These are phyloP conservation scores for Ochropleura plecta DNA, from an alignment of 2,888 invertebrate species.

Conservation along the genomic window DNA sequence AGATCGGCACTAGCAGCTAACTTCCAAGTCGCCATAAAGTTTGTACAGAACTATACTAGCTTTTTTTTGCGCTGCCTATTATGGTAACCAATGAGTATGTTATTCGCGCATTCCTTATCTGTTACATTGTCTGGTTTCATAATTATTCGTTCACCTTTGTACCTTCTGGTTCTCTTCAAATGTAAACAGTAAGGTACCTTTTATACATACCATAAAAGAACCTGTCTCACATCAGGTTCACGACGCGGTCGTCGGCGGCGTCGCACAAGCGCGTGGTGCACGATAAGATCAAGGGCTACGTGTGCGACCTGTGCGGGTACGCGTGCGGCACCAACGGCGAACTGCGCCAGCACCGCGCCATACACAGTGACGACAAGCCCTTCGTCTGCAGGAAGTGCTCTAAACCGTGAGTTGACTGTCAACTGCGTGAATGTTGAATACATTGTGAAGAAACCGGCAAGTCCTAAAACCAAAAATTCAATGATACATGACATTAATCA, in stretches of 20 bases:
- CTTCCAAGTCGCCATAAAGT: no score
- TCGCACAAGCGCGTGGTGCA: conserved; percentile 90
- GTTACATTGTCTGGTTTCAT: not conserved
- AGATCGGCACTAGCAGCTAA: no score
- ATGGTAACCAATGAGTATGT: no score
- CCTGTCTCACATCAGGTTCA: conserved; percentile 79
- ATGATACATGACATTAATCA: not conserved
- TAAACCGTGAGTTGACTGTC: conserved; percentile 75
- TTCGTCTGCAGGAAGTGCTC: conserved; percentile 88
- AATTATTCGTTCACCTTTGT: not conserved
- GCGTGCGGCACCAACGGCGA: conserved; percentile 91
- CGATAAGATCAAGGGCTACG: conserved; percentile 90
- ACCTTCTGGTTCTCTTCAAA: not conserved
- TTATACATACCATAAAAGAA: no score
- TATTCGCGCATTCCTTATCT: not conserved
- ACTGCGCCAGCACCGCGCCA: conserved; percentile 90
- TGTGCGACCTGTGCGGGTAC: conserved; percentile 90
- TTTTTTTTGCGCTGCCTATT: no score
- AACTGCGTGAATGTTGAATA: not conserved
- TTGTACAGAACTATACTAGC: no score
- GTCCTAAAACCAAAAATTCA: not conserved
- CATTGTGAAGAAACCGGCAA: not conserved
- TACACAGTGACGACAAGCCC: conserved; percentile 90
- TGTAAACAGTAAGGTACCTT: not conserved
- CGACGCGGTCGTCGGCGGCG: conserved; percentile 88